Conservation (phyloP, 2,888 invertebrate genomes). For the Neocrepidodera transversa region DNA sequence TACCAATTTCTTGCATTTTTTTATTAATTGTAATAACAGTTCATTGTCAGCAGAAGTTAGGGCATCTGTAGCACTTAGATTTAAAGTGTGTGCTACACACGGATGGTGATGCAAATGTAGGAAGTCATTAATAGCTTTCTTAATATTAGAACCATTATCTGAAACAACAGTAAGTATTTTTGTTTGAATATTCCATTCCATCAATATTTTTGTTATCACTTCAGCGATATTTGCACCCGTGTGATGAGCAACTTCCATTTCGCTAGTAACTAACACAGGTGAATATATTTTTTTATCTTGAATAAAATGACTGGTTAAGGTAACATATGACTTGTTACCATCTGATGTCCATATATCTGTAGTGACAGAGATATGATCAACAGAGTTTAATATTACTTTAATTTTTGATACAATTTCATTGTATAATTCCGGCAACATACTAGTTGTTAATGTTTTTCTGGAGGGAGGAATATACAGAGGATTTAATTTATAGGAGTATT, state of each 20-base stretch:
- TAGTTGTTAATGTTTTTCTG: background rate
- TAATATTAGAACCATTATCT: conserved; percentile 47
- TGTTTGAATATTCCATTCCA: conserved; percentile 43
- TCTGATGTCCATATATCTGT: conserved; percentile 48
- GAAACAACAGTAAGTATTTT: conserved; percentile 47
- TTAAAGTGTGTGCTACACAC: conserved; percentile 45
- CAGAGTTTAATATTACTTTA: conserved; percentile 32
- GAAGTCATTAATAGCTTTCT: conserved; percentile 44
- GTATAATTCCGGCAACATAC: conserved; percentile 36
- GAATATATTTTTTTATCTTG: conserved; percentile 34
- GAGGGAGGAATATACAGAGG: background rate
- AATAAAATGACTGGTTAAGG: conserved; percentile 46
- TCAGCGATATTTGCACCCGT: conserved; percentile 35
- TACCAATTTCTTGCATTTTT: conserved; percentile 39
- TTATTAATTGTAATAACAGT: conserved; percentile 26
- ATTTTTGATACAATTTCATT: too few species aligned
- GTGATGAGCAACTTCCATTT: conserved; percentile 37
- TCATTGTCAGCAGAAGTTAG: conserved; percentile 17
- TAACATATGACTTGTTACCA: conserved; percentile 41
- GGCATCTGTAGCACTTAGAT: conserved; percentile 37
- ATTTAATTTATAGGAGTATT: background rate
- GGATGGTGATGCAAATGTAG: conserved; percentile 41
- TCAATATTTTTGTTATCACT: conserved; percentile 37
- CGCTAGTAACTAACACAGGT: conserved; percentile 37
- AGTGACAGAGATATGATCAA: conserved; percentile 40